phyloP scores from a whole-genome alignment of 2,797 vertebrate species.

The Ctenosaura bakeri region DNA sequence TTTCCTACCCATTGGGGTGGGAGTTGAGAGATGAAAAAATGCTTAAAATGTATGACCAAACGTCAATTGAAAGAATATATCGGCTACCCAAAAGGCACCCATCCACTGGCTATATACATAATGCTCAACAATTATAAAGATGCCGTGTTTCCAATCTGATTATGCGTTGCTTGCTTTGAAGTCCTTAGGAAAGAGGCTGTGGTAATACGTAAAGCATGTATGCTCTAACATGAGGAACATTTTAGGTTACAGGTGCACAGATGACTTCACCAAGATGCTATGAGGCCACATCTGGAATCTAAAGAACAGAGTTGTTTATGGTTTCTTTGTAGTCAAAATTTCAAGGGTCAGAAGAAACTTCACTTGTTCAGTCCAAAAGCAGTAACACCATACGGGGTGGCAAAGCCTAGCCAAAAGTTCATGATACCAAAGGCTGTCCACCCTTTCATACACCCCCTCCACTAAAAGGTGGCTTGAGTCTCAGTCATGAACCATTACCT shows the following conservation, averaged over 20 bases:
- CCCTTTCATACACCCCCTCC: too few relatives aligned
- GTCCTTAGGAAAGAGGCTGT: slow-evolving; percentile 57
- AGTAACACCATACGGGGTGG: slow-evolving; percentile 18
- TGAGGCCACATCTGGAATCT: slow-evolving; percentile 47
- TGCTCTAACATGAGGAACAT: slow-evolving; percentile 64
- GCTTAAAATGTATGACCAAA: slow-evolving; percentile 63
- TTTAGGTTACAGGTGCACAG: slow-evolving; percentile 73
- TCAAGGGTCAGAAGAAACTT: slow-evolving; percentile 55
- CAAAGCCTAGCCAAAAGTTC: slow-evolving; percentile 46
- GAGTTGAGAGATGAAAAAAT: slow-evolving; percentile 72
- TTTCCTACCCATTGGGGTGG: slow-evolving; percentile 57
- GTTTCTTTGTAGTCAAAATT: slow-evolving; percentile 61
- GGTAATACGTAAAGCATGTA: slow-evolving; percentile 69
- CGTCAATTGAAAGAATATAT: slow-evolving; percentile 60
- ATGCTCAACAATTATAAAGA: slow-evolving; percentile 71
- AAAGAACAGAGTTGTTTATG: slow-evolving; percentile 64
- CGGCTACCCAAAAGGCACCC: slow-evolving; percentile 51
- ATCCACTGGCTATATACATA: slow-evolving; percentile 70
- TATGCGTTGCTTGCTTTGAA: slow-evolving; percentile 71
- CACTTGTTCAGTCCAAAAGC: slow-evolving; percentile 29
- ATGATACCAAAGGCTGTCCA: background rate
- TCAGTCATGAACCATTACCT: background rate
- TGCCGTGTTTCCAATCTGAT: slow-evolving; percentile 71
- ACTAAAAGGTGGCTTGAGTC: background rate
- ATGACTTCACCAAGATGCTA: slow-evolving; percentile 75